Base-by-base conservation (phyloP, 2,113 vertebrate species). In the Leiothrix lutea region DNA sequence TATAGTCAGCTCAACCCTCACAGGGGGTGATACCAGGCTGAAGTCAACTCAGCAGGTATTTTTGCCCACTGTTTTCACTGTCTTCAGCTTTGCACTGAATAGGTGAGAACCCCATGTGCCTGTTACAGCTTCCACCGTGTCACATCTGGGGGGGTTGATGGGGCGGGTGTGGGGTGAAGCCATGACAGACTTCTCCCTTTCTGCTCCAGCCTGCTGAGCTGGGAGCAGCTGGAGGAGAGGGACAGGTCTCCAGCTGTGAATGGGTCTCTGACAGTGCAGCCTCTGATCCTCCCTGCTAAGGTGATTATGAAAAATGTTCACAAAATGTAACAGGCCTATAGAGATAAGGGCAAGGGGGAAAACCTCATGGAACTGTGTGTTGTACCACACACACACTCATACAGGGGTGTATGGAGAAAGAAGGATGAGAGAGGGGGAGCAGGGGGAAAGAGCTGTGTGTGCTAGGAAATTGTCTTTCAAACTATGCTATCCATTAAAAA, bases 61-160 rank as follows among this genome's bases (percentile, higher is more conserved):
- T 84, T 66, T 91, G 4, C 35, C 11, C 7, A 4, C 33, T 33
- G 10, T 65, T 82, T 70, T 69, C 61, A 19, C 17, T 38, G 11
- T 40, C 22, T 36, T 23, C 51, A 92, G 42, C 60, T 91, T 84
- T 74, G 44, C 57, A 56, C 16, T 1, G 1, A 45, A 15, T 26
- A 14, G 25, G 29, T 65, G 53, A 50, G 64, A 74, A 8, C 8
- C 24, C 22, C 24, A 6, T 9, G 44, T 35, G 20, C 18, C 74
- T 77, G 31, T 61, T 53, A 61, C 12, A 72, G 28, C 56, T 79
- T 67, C 0, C 0, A 20, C 54, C 1, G 0, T 36, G 17, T 35
- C 69, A 33, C 48, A 18, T 2, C 0, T 29, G 31, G 4, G 5
- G 3, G 51, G 8, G 5, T 5, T 57, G 44, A 16, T 29, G 53